Evolutionary conservation across 2,888 invertebrate species (phyloP), one percentile per base, ranked within the genome.

Genomic region (Horisme vitalbata): DNA sequence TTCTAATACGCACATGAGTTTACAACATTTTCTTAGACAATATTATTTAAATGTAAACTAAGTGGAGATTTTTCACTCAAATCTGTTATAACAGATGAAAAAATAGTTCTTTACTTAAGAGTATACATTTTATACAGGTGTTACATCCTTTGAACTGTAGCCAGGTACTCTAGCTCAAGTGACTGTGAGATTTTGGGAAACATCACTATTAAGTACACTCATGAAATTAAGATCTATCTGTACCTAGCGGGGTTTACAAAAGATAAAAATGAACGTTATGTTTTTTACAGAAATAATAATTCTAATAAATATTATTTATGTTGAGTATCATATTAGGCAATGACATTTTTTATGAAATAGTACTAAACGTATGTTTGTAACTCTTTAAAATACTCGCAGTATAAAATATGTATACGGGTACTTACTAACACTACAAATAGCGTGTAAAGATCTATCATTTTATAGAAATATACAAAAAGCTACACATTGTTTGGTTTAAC

Each of bases 401-500:
- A 86, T 69, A 83, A 88, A 85, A 84, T 83, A 26, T n/a, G 20
- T 20, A 80, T 80, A 82, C 74, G 75, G 68, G 63, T 69, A 71
- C 12, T 12, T 30, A 30, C 73, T 78, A 76, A 73, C 73, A 73
- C 75, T 80, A 77, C 62, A 69, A 72, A 75, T 73, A 75, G 77
- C 75, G 59, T 83, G 79, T 86, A 83, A 83, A 83, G 83, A 76
- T 69, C 76, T 65, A 82, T 79, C 55, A 71, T 81, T 79, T 74
- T 76, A 81, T 85, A 85, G 80, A 87, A 84, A 85, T 83, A 81
- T 88, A 86, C 79, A 88, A 88, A 87, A 83, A 84, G 77, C 79
- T 83, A 41, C 47, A 28, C 28, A 79, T 76, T 62, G 75, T 76
- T 79, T 76, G 75, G 73, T 78, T 75, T 71, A 74, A 57, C 79